Evolutionary conservation across 2,888 invertebrate genomes (phyloP).

Genomic region (Galeruca laticollis): DNA sequence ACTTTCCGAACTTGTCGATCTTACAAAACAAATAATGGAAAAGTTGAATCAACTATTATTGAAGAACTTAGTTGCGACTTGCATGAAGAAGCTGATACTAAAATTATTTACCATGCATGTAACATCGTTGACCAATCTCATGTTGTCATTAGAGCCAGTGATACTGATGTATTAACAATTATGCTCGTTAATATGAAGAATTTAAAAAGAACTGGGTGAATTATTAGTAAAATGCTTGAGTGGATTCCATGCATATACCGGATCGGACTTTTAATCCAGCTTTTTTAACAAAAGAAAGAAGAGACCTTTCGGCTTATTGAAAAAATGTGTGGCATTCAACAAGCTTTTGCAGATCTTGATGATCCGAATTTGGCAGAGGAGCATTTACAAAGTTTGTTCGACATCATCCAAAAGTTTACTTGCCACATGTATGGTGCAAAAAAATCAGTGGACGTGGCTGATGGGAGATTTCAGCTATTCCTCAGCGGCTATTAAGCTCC

Average conservation of each 20-base stretch:
- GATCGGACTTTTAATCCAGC: slow-evolving; percentile 4
- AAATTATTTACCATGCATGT: neutral
- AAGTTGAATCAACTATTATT: slow-evolving; percentile 25
- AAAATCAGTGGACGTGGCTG: slow-evolving; percentile 2
- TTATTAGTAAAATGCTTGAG: neutral
- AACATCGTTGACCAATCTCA: neutral
- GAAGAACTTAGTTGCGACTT: neutral
- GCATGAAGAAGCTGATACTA: neutral
- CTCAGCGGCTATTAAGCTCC: no score
- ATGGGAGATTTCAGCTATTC: no score
- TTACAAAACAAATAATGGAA: neutral
- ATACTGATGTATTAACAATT: neutral
- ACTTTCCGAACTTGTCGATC: no score
- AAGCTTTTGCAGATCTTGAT: slow-evolving; percentile 43
- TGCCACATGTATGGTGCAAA: no score
- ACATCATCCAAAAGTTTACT: no score
- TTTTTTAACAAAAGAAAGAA: no score
- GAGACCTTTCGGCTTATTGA: no score
- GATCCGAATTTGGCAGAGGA: neutral
- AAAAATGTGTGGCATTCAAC: slow-evolving; percentile 41
- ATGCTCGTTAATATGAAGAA: neutral
- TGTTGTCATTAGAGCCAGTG: neutral
- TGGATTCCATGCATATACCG: slow-evolving; percentile 9
- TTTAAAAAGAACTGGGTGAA: neutral
- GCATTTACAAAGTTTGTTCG: no score